Conservation (phyloP, 2,888 invertebrate species). For the Habroteleia sp. region DNA sequence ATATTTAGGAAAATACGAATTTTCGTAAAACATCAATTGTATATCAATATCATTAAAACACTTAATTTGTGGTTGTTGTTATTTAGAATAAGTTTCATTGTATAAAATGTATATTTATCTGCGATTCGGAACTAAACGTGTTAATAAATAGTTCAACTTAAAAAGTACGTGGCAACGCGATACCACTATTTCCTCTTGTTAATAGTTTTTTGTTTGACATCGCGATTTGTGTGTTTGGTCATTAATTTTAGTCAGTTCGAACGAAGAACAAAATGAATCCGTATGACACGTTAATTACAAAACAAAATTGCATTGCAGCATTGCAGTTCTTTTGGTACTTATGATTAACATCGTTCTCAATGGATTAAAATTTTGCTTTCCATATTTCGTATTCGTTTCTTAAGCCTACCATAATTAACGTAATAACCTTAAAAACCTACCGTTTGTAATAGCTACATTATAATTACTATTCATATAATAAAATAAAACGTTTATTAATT, state of each 20-base stretch:
- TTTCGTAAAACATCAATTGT: conserved; percentile 71
- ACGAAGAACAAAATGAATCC: conserved; percentile 6
- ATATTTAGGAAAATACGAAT: conserved; percentile 64
- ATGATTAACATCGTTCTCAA: conserved; percentile 24
- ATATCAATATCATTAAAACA: conserved; percentile 49
- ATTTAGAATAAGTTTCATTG: conserved; percentile 56
- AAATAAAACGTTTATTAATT: conserved; percentile 50
- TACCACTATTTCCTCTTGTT: conserved; percentile 18
- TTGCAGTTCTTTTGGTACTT: conserved; percentile 37
- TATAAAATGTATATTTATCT: conserved; percentile 56
- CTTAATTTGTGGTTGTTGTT: conserved; percentile 45
- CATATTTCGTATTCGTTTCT: conserved; percentile 25
- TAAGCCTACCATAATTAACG: conserved; percentile 45
- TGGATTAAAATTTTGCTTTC: conserved; percentile 22
- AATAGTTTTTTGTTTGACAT: not conserved
- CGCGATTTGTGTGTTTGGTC: not conserved
- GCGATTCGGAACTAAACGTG: conserved; percentile 34
- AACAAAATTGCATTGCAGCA: conserved; percentile 20
- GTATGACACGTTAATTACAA: not conserved
- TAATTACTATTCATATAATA: conserved; percentile 43
- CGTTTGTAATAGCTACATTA: conserved; percentile 39
- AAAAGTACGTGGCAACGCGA: conserved; percentile 54
- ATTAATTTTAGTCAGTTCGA: not conserved
- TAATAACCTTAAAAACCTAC: conserved; percentile 47
- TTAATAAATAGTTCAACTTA: conserved; percentile 60